Evolutionary conservation across 2,113 vertebrate species (phyloP).

Genomic region (Hyperopisus bebe): DNA sequence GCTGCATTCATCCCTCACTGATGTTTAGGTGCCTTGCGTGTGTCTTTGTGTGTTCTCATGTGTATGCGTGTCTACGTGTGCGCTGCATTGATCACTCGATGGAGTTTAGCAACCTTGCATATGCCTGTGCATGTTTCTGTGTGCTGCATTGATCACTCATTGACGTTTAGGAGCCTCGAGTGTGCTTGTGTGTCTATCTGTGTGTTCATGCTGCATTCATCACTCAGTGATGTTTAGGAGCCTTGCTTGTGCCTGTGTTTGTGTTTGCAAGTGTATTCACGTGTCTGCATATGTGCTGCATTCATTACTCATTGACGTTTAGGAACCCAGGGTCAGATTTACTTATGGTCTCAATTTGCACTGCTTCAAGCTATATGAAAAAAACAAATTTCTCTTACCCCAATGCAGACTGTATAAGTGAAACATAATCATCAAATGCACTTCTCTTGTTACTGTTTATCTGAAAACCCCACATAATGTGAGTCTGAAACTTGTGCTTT

Average conservation of each 20-base stretch:
- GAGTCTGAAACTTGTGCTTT: neutral
- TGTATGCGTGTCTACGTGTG: neutral
- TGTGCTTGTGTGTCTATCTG: neutral
- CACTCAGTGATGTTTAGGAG: too few species aligned
- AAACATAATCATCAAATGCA: neutral
- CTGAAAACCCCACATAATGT: neutral
- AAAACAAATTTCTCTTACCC: neutral
- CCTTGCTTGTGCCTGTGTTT: too few species aligned
- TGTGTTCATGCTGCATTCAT: too few species aligned
- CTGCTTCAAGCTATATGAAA: neutral
- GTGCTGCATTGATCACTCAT: too few species aligned
- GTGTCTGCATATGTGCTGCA: too few species aligned
- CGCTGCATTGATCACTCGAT: too few species aligned
- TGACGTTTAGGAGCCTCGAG: too few species aligned
- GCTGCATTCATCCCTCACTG: neutral
- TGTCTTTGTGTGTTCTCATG: neutral
- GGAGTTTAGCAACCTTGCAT: neutral
- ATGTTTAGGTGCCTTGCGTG: neutral
- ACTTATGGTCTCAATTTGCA: neutral
- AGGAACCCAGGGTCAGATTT: neutral
- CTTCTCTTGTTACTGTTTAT: neutral
- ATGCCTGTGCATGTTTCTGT: neutral
- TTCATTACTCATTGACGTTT: too few species aligned
- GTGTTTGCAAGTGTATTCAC: too few species aligned
- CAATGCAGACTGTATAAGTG: neutral